These are phyloP conservation scores for Cepaea nemoralis DNA, from an alignment of 1,140 invertebrate species.

Conservation along the genomic window DNA sequence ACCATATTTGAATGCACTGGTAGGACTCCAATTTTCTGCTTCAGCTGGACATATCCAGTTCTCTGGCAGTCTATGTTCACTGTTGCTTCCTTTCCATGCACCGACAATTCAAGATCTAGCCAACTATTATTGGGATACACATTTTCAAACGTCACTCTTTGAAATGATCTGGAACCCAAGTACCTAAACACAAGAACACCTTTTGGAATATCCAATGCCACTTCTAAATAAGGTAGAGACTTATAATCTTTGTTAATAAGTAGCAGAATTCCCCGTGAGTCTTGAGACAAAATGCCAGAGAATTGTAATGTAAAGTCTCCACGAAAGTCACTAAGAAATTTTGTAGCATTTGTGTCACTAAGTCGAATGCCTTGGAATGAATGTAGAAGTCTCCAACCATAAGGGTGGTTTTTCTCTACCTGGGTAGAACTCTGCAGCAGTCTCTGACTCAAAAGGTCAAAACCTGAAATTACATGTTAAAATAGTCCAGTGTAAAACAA, in stretches of 20 bases:
- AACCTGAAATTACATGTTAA: slow-evolving; percentile 14
- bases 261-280: slow-evolving; percentile 37
- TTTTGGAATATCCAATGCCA: slow-evolving; percentile 45
- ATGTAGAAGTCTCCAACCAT: slow-evolving; percentile 36
- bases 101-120: slow-evolving; percentile 35
- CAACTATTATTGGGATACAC: slow-evolving; percentile 44
- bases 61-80: slow-evolving; percentile 42
- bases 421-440: not conserved
- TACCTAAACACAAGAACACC: slow-evolving; percentile 51
- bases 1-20: slow-evolving; percentile 23
- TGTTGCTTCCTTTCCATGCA: slow-evolving; percentile 32
- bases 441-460: slow-evolving; percentile 32
- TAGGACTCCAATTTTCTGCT: slow-evolving; percentile 35
- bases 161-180: slow-evolving; percentile 51
- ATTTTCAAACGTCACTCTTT: slow-evolving; percentile 43
- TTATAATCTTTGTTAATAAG: slow-evolving; percentile 40
- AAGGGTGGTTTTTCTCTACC: slow-evolving; percentile 32
- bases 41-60: not conserved
- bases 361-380: slow-evolving; percentile 41
- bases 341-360: not conserved
- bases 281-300: slow-evolving; percentile 8
- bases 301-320: slow-evolving; percentile 39
- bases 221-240: slow-evolving; percentile 49
- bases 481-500: too few relatives aligned
- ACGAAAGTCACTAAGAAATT: slow-evolving; percentile 32